Percentiles rank a stretch among this genome's conserved stretches.
phyloP scores from a whole-genome alignment of 2,888 invertebrate genomes.

The Drosophila paucipuncta region DNA sequence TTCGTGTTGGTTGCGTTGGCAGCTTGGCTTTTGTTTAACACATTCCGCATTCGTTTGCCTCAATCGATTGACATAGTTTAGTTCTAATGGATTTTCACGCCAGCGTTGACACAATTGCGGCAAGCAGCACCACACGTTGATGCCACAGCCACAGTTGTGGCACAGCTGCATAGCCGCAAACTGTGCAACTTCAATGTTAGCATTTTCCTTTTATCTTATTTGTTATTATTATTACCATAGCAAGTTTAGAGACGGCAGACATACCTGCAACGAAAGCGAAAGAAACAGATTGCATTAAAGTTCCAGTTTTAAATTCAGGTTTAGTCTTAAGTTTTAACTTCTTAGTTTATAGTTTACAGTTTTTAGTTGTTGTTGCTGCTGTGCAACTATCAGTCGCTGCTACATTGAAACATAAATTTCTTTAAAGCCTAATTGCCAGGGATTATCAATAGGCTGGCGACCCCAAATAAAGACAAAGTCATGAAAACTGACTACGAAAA shows the following conservation, averaged over 20 bases:
- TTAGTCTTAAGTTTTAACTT: slow-evolving; percentile 40
- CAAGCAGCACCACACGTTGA: slow-evolving; percentile 35
- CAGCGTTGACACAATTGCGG: slow-evolving; percentile 74
- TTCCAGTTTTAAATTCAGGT: slow-evolving; percentile 36
- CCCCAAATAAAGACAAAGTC: slow-evolving; percentile 49
- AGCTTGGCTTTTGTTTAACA: slow-evolving; percentile 20
- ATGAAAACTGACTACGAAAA: slow-evolving; percentile 47
- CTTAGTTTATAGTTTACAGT: background rate
- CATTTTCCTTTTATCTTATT: slow-evolving; percentile 31
- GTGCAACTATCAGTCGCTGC: slow-evolving; percentile 36
- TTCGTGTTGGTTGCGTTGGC: slow-evolving; percentile 20
- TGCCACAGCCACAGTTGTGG: slow-evolving; percentile 22
- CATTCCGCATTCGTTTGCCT: slow-evolving; percentile 63
- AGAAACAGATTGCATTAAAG: slow-evolving; percentile 69
- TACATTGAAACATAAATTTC: slow-evolving; percentile 57
- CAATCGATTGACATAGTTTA: slow-evolving; percentile 79
- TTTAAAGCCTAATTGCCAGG: slow-evolving; percentile 60
- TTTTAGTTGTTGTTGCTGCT: slow-evolving; percentile 26
- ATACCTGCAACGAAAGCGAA: slow-evolving; percentile 65
- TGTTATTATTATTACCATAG: slow-evolving; percentile 28
- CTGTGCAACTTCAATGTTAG: slow-evolving; percentile 47
- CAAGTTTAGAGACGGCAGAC: slow-evolving; percentile 40
- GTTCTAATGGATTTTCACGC: slow-evolving; percentile 81
- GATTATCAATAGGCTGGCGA: slow-evolving; percentile 59
- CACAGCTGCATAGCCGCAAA: slow-evolving; percentile 21